A percentile compares a stretch with the other conserved stretches of the same genome.
Conservation (phyloP, 53 echinoderm and acorn worm species). For the Stichopus horrens region DNA sequence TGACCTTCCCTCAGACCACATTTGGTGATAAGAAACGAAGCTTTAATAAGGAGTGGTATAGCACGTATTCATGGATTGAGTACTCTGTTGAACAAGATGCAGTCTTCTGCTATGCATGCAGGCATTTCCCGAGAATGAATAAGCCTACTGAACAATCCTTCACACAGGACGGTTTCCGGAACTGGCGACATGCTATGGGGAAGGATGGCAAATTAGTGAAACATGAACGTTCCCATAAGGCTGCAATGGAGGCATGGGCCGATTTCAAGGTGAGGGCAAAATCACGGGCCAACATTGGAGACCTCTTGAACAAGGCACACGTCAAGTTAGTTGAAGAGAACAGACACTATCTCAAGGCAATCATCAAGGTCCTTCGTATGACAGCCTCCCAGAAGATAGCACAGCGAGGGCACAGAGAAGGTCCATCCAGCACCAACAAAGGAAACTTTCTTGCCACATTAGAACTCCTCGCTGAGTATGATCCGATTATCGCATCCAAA, state of each 20-base stretch:
- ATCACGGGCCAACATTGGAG: slow-evolving; percentile 12
- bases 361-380: slow-evolving; percentile 30
- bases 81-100: slow-evolving; percentile 35
- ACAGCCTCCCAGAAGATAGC: slow-evolving; percentile 48
- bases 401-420: slow-evolving; percentile 46
- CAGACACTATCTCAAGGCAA: slow-evolving; percentile 39
- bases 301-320: slow-evolving; percentile 21
- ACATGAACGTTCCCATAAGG: slow-evolving; percentile 41
- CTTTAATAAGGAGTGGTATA: slow-evolving; percentile 34
- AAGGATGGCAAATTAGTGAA: slow-evolving; percentile 39
- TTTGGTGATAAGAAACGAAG: slow-evolving; percentile 28
- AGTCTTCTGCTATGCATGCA: slow-evolving; percentile 43
- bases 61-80: slow-evolving; percentile 12
- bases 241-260: slow-evolving; percentile 39
- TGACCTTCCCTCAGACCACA: neutral
- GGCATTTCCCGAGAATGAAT: slow-evolving; percentile 34
- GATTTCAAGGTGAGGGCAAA: slow-evolving; percentile 13
- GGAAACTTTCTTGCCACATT: slow-evolving; percentile 27
- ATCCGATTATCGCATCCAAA: slow-evolving; percentile 7
- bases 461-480: slow-evolving; percentile 23
- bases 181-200: slow-evolving; percentile 42
- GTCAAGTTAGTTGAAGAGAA: slow-evolving; percentile 3
- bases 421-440: slow-evolving; percentile 23
- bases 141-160: slow-evolving; percentile 19
- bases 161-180: slow-evolving; percentile 29